phyloP scores from a whole-genome alignment of 2,113 vertebrate genomes.

The Dipodomys spectabilis region DNA sequence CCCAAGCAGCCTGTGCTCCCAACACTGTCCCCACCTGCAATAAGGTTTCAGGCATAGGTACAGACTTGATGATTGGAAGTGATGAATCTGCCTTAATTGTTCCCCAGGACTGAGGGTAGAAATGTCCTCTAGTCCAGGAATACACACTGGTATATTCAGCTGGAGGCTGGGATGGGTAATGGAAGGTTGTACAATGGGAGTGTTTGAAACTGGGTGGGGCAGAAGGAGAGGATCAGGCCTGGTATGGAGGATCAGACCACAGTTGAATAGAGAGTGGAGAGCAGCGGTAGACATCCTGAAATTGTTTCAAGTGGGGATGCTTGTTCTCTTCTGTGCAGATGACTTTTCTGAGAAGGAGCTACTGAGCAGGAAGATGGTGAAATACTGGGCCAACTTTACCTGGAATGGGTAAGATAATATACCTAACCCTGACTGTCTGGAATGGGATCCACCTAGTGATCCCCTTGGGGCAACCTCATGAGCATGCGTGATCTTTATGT shows the following conservation, averaged over 20 bases:
- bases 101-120: background rate
- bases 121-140: background rate
- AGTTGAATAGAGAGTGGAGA: too few relatives aligned
- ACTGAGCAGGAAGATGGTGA: conserved; percentile 90
- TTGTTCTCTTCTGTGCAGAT: conserved; percentile 77
- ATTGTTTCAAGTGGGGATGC: too few relatives aligned
- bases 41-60: background rate
- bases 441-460: rapidly evolving
- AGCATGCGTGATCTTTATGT: background rate
- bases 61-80: background rate
- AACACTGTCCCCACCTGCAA: background rate
- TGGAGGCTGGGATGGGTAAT: background rate
- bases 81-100: background rate
- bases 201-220: too few relatives aligned
- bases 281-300: rapidly evolving
- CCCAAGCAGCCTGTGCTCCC: too few relatives aligned
- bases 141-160: background rate
- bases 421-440: background rate
- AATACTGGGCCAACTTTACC: conserved; percentile 93
- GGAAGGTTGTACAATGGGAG: background rate
- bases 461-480: background rate
- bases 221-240: background rate
- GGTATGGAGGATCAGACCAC: background rate
- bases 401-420: conserved; percentile 87
- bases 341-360: conserved; percentile 82